Evolutionary conservation across 2,888 invertebrate species (phyloP).

Genomic region (Camptogramma bilineatum): DNA sequence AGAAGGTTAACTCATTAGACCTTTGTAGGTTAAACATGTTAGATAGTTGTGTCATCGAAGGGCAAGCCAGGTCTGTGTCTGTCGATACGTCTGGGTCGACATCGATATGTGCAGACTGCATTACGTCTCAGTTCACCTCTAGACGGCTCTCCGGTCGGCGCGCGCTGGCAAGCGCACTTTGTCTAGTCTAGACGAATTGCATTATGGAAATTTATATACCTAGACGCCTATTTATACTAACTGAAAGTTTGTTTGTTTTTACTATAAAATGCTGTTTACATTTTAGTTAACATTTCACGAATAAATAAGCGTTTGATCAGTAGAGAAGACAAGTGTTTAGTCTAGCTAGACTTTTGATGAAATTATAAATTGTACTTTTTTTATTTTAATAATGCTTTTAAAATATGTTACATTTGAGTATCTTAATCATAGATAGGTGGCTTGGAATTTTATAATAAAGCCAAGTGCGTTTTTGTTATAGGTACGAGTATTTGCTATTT

Average conservation of each 20-base stretch:
- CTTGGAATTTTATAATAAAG: too few relatives aligned
- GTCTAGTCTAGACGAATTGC: conserved; percentile 83
- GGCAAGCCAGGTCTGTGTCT: conserved; percentile 33
- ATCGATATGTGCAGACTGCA: conserved; percentile 55
- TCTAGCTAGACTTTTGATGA: conserved; percentile 11
- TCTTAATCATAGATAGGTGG: too few relatives aligned
- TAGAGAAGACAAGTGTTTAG: conserved; percentile 17
- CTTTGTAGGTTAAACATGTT: conserved; percentile 26
- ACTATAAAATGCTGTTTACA: conserved; percentile 31
- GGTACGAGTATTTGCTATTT: too few relatives aligned
- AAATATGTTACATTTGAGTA: too few relatives aligned
- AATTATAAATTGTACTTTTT: too few relatives aligned
- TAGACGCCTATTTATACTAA: conserved; percentile 66
- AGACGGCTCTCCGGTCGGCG: conserved; percentile 65
- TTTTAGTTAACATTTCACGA: conserved; percentile 25
- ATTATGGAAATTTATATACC: conserved; percentile 78
- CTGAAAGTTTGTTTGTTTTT: conserved; percentile 52
- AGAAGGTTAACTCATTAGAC: conserved; percentile 33
- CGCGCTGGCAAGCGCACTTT: conserved; percentile 66
- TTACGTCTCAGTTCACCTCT: conserved; percentile 71
- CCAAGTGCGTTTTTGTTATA: too few relatives aligned
- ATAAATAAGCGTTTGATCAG: conserved; percentile 12
- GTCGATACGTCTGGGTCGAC: conserved; percentile 42
- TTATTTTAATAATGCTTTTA: too few relatives aligned
- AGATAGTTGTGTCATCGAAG: conserved; percentile 39